Conservation (phyloP, 2,888 invertebrate genomes). For the Stegophylla sp. region DNA sequence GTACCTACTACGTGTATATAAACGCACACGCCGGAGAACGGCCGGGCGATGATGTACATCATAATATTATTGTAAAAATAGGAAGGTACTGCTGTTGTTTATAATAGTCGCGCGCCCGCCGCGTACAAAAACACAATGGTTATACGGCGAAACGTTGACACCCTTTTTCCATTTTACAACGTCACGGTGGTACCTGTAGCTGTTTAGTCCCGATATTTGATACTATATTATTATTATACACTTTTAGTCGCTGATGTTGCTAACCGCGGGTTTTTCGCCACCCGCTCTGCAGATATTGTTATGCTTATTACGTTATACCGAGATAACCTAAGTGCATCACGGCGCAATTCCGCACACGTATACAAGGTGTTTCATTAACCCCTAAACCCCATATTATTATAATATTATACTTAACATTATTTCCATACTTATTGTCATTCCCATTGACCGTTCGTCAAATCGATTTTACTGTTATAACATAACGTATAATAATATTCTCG, state of each 20-base stretch:
- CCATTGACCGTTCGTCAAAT: too few relatives aligned
- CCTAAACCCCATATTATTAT: neutral
- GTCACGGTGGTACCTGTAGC: constrained; percentile 46
- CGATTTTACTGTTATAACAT: too few relatives aligned
- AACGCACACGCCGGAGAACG: neutral
- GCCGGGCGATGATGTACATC: neutral
- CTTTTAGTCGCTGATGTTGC: too few relatives aligned
- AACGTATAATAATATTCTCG: too few relatives aligned
- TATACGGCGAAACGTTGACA: constrained; percentile 27
- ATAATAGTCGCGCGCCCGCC: too few relatives aligned
- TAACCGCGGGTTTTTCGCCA: constrained; percentile 21
- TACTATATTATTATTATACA: too few relatives aligned
- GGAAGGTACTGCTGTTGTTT: too few relatives aligned
- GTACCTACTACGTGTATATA: neutral
- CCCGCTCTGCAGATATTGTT: neutral
- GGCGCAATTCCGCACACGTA: neutral
- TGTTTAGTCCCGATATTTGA: constrained; percentile 30
- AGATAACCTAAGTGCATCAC: too few relatives aligned
- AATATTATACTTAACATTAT: too few relatives aligned
- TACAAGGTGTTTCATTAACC: neutral
- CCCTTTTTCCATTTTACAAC: constrained; percentile 23
- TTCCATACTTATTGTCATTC: too few relatives aligned
- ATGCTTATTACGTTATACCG: too few relatives aligned
- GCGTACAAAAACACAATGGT: constrained; percentile 23
- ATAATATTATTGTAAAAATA: too few relatives aligned